phyloP scores from a whole-genome alignment of 2,888 invertebrate species.

The Eupithecia pulchellata region DNA sequence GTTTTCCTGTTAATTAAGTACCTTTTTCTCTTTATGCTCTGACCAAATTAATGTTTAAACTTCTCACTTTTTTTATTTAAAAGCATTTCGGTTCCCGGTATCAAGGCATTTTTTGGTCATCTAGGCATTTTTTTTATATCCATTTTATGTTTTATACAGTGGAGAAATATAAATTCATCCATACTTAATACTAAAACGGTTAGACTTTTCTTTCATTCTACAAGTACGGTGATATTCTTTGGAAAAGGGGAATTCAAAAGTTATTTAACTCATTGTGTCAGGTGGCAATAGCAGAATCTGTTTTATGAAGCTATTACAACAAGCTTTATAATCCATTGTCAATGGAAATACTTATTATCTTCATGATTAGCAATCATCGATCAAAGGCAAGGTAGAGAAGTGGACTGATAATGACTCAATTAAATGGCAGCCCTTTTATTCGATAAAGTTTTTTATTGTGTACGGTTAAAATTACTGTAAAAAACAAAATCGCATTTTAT shows the following conservation, averaged over 20 bases:
- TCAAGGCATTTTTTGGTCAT: too few relatives aligned
- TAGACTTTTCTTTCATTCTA: not conserved
- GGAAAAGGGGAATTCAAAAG: not conserved
- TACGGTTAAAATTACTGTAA: conserved; percentile 2
- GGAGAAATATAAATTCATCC: not conserved
- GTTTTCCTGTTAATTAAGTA: too few relatives aligned
- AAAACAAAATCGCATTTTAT: conserved; percentile 28
- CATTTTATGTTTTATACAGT: too few relatives aligned
- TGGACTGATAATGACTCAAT: not conserved
- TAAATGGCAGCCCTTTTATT: not conserved
- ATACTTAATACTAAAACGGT: not conserved
- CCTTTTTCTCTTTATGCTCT: too few relatives aligned
- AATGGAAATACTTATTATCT: not conserved
- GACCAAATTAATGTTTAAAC: too few relatives aligned
- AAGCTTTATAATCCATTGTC: not conserved
- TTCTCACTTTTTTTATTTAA: too few relatives aligned
- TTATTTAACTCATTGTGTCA: not conserved
- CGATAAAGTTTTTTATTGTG: not conserved
- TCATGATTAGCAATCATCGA: not conserved
- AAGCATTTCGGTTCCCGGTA: too few relatives aligned
- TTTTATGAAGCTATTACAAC: not conserved
- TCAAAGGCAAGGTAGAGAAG: not conserved
- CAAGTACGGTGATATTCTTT: not conserved
- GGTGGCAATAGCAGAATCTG: not conserved
- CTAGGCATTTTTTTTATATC: too few relatives aligned